Conservation (phyloP, 2,888 invertebrate species). For the Clanis bilineata region DNA sequence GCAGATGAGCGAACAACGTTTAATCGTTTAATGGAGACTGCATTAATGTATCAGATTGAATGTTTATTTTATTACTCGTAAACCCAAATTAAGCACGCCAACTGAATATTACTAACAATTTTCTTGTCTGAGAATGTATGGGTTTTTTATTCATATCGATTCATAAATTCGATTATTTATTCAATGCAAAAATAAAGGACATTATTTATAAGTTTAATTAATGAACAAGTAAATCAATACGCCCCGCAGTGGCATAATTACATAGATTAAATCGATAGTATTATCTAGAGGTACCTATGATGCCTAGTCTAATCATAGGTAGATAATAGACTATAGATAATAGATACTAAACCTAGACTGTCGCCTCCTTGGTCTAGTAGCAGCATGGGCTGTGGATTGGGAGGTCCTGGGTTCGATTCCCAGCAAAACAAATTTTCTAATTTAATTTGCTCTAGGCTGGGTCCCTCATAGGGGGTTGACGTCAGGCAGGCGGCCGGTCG, state of each 20-base stretch:
- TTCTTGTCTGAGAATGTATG: slow-evolving; percentile 6
- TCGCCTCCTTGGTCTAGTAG: no score
- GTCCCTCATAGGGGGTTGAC: no score
- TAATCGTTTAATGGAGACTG: slow-evolving; percentile 74
- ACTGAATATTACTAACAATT: slow-evolving; percentile 11
- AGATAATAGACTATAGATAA: no score
- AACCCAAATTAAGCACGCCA: slow-evolving; percentile 17
- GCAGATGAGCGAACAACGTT: slow-evolving; percentile 72
- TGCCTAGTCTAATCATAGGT: no score
- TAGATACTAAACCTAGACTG: no score
- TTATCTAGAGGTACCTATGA: no score
- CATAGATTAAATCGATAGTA: no score
- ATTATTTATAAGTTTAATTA: not conserved
- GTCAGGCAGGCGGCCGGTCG: no score
- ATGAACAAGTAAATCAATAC: not conserved
- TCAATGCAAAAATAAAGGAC: not conserved
- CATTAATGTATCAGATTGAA: slow-evolving; percentile 71
- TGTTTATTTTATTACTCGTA: slow-evolving; percentile 33
- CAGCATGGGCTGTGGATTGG: no score
- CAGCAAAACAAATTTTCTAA: no score
- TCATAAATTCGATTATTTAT: slow-evolving; percentile 1
- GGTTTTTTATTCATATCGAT: not conserved
- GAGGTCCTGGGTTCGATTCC: no score
- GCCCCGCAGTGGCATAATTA: not conserved
- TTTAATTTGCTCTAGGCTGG: no score